These are phyloP conservation scores for Callipepla californica DNA, from an alignment of 2,113 vertebrate species.

Conservation along the genomic window DNA sequence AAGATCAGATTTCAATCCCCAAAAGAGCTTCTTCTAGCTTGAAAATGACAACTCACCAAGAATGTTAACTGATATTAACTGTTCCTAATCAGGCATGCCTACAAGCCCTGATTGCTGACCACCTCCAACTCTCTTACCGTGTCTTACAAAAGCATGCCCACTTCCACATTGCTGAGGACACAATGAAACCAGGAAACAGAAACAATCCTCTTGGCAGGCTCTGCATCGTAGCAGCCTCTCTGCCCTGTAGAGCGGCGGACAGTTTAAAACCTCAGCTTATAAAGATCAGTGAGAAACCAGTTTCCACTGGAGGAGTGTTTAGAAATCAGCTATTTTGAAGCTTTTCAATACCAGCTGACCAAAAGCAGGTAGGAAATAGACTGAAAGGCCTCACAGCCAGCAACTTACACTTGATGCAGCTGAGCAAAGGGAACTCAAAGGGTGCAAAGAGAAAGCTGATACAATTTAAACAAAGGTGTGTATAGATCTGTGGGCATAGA, in stretches of 20 bases:
- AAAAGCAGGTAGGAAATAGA: neutral
- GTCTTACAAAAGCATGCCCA: neutral
- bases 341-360: neutral
- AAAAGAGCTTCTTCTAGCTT: neutral
- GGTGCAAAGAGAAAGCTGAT: neutral
- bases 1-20: neutral
- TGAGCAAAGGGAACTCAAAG: neutral
- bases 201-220: neutral
- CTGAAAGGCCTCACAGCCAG: neutral
- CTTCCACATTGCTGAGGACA: neutral
- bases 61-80: neutral
- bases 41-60: neutral
- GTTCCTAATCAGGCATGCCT: neutral
- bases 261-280: neutral
- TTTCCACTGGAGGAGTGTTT: neutral
- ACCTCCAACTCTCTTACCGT: neutral
- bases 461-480: neutral
- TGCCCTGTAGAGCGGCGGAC: accelerated
- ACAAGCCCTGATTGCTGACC: too few species aligned
- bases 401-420: neutral
- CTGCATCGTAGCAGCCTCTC: neutral
- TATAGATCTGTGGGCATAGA: accelerated
- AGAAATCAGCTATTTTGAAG: neutral
- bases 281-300: neutral
- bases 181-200: neutral